phyloP scores from a whole-genome alignment of 30 jellyfish, hydroid and myxozoan species.

The Aurelia sp. region DNA sequence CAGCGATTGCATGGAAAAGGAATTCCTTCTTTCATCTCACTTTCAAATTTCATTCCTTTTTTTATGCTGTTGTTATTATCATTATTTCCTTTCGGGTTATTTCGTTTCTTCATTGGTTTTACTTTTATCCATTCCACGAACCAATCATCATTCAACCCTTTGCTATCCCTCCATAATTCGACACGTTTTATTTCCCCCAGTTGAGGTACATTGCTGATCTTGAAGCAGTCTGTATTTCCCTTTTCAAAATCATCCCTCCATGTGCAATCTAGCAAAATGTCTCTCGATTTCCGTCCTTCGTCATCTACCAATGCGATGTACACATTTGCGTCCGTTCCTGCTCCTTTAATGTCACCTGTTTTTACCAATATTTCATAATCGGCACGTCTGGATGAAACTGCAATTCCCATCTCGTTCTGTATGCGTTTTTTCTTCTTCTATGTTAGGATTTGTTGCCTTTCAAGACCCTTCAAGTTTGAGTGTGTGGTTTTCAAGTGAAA shows the following conservation, averaged over 20 bases:
- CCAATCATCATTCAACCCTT: conserved; percentile 95
- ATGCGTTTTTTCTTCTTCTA: background rate
- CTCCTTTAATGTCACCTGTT: conserved; percentile 98
- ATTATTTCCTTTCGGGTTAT: background rate
- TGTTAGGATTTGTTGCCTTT: too few relatives aligned
- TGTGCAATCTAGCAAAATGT: conserved; percentile 69
- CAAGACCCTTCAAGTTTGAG: too few relatives aligned
- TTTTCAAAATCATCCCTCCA: conserved; percentile 97
- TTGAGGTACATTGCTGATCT: conserved; percentile 69
- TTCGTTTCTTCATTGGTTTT: conserved; percentile 14
- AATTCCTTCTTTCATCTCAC: conserved; percentile 19
- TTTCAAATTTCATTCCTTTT: background rate
- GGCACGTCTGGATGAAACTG: conserved; percentile 63
- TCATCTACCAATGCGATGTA: conserved; percentile 78
- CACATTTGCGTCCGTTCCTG: conserved; percentile 95
- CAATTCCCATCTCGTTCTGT: conserved; percentile 62
- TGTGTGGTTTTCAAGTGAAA: too few relatives aligned
- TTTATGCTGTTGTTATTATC: conserved; percentile 3
- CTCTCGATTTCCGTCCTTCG: conserved; percentile 78
- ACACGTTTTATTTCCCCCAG: conserved; percentile 61
- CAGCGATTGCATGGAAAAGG: conserved; percentile 95
- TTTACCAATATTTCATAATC: conserved; percentile 86
- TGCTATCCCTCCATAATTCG: conserved; percentile 87
- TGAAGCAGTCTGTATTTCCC: conserved; percentile 86
- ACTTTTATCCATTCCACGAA: conserved; percentile 89